These are phyloP conservation scores for Lagocephalus sceleratus DNA, from an alignment of 2,797 vertebrate species.

Conservation along the genomic window DNA sequence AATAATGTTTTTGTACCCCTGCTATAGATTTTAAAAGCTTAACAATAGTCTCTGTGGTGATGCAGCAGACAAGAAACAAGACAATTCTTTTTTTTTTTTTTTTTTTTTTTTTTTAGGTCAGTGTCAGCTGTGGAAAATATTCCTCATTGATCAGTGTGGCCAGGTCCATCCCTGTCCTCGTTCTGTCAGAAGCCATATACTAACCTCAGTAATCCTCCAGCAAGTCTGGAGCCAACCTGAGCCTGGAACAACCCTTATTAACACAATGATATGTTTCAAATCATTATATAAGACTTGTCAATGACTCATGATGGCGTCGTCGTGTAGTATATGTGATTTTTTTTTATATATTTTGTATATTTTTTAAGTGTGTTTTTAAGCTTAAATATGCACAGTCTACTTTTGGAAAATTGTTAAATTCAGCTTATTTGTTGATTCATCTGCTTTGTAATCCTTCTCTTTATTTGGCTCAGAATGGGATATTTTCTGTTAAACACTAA, in stretches of 20 bases:
- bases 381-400: background rate
- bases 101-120: too few relatives aligned
- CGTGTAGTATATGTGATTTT: background rate
- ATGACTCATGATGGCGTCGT: background rate
- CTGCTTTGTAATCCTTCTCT: slow-evolving; percentile 28
- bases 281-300: slow-evolving; percentile 16
- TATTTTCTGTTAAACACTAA: slow-evolving; percentile 28
- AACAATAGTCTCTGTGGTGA: too few relatives aligned
- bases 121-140: background rate
- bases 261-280: slow-evolving; percentile 30
- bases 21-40: too few relatives aligned
- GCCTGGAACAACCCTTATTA: slow-evolving; percentile 31
- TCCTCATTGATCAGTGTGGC: slow-evolving; percentile 45
- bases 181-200: slow-evolving; percentile 42
- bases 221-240: slow-evolving; percentile 43
- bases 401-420: background rate
- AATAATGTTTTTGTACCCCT: too few relatives aligned
- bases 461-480: slow-evolving; percentile 28
- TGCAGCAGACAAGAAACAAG: too few relatives aligned
- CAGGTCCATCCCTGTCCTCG: slow-evolving; percentile 34
- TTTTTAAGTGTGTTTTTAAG: background rate
- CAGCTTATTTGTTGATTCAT: slow-evolving; percentile 2
- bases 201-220: slow-evolving; percentile 46
- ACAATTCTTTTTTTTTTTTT: too few relatives aligned
- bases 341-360: background rate